Conservation (phyloP, 2,888 invertebrate species). For the Lysandra coridon region DNA sequence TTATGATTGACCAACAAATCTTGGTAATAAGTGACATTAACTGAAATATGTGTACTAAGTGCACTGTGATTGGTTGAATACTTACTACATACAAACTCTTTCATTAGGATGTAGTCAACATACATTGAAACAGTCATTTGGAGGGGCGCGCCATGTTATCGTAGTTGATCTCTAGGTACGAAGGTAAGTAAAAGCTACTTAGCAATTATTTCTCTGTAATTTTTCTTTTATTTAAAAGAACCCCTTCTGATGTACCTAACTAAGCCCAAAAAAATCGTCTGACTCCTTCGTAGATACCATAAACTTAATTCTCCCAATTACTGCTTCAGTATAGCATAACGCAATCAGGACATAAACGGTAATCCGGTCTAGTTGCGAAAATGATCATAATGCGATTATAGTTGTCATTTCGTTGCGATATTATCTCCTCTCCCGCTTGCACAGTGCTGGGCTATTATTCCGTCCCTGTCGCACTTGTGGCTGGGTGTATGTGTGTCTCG, state of each 20-base stretch:
- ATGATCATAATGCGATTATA: slow-evolving; percentile 57
- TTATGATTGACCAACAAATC: no score
- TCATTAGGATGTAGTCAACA: no score
- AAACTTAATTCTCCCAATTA: neutral
- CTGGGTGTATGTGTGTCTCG: neutral
- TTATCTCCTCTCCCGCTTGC: slow-evolving; percentile 33
- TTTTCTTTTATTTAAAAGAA: neutral
- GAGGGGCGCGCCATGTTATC: no score
- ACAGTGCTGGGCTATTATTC: neutral
- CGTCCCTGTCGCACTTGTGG: neutral
- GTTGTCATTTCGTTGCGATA: slow-evolving; percentile 46
- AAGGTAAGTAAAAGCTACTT: no score
- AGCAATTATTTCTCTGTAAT: neutral
- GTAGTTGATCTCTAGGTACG: no score
- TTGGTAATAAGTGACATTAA: no score
- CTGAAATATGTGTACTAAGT: no score
- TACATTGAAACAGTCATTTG: no score
- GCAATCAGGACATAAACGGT: slow-evolving; percentile 46
- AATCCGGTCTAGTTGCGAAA: slow-evolving; percentile 67
- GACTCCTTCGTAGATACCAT: neutral
- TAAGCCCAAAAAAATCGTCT: neutral
- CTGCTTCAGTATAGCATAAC: slow-evolving; percentile 42
- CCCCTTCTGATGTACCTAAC: neutral
- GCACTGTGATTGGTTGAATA: no score
- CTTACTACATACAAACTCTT: no score